Evolutionary conservation across 2,888 invertebrate genomes (phyloP).

Genomic region (Falcaria lacertinaria): DNA sequence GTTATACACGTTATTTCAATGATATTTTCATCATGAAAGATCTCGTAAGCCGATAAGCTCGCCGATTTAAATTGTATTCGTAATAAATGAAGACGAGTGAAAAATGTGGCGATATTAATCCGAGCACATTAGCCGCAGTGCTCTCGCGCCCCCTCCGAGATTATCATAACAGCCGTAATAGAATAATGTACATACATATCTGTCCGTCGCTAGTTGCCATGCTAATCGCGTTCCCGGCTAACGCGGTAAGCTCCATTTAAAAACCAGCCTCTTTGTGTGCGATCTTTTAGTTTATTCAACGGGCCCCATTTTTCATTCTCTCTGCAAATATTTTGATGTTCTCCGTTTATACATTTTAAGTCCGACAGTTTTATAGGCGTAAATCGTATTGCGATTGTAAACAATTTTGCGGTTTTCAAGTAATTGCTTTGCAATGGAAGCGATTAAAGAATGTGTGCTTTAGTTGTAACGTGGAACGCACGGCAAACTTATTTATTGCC

Average conservation of each 20-base stretch:
- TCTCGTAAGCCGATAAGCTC: slow-evolving; percentile 19
- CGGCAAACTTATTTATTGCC: no score
- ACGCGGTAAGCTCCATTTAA: slow-evolving; percentile 59
- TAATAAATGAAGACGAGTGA: slow-evolving; percentile 36
- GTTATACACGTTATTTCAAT: slow-evolving; percentile 10
- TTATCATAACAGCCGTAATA: slow-evolving; percentile 70
- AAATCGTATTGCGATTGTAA: slow-evolving; percentile 39
- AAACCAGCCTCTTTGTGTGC: slow-evolving; percentile 58
- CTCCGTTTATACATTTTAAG: slow-evolving; percentile 43
- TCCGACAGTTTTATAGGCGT: slow-evolving; percentile 37
- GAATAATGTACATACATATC: slow-evolving; percentile 65
- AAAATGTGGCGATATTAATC: slow-evolving; percentile 50
- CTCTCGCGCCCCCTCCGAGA: slow-evolving; percentile 57
- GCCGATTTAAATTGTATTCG: slow-evolving; percentile 21
- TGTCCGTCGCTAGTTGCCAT: slow-evolving; percentile 54
- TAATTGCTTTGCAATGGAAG: no score
- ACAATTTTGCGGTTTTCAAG: slow-evolving; percentile 10
- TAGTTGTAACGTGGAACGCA: no score
- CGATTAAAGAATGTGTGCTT: no score
- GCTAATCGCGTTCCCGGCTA: slow-evolving; percentile 59
- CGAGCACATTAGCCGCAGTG: slow-evolving; percentile 48
- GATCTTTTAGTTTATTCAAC: slow-evolving; percentile 52
- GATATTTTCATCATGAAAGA: slow-evolving; percentile 14
- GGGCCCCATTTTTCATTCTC: slow-evolving; percentile 63
- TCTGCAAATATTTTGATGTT: slow-evolving; percentile 74